A percentile compares a stretch with the other conserved stretches of the same genome.
These are phyloP conservation scores for Tenualosa thibaudeaui DNA, from an alignment of 2,797 vertebrate species.

Conservation along the genomic window DNA sequence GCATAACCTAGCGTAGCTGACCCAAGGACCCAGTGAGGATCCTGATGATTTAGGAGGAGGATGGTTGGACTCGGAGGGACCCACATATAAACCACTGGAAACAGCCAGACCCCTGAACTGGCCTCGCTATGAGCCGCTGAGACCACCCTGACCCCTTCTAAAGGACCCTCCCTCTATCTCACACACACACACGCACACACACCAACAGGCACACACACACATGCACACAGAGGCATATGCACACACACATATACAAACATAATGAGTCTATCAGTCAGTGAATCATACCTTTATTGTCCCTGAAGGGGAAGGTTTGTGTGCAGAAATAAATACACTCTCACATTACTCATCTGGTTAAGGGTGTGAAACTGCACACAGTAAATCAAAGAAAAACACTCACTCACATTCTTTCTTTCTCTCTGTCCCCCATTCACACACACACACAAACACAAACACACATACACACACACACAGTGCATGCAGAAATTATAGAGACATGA, in stretches of 20 bases:
- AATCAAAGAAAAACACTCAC: background rate
- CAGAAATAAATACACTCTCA: background rate
- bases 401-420: background rate
- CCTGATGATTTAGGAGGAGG: background rate
- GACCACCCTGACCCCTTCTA: background rate
- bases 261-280: background rate
- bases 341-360: background rate
- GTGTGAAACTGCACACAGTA: background rate
- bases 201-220: slow-evolving; percentile 22
- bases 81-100: slow-evolving; percentile 31
- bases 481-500: background rate
- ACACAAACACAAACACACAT: background rate
- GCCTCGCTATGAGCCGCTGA: background rate
- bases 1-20: slow-evolving; percentile 45
- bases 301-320: background rate
- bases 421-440: background rate
- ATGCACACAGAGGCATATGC: background rate
- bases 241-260: background rate
- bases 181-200: background rate
- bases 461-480: slow-evolving; percentile 6
- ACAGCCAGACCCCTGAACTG: background rate
- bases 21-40: background rate
- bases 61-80: background rate
- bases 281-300: background rate
- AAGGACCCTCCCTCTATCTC: background rate